phyloP scores from a whole-genome alignment of 2,888 invertebrate genomes.

The Volucella bombylans region DNA sequence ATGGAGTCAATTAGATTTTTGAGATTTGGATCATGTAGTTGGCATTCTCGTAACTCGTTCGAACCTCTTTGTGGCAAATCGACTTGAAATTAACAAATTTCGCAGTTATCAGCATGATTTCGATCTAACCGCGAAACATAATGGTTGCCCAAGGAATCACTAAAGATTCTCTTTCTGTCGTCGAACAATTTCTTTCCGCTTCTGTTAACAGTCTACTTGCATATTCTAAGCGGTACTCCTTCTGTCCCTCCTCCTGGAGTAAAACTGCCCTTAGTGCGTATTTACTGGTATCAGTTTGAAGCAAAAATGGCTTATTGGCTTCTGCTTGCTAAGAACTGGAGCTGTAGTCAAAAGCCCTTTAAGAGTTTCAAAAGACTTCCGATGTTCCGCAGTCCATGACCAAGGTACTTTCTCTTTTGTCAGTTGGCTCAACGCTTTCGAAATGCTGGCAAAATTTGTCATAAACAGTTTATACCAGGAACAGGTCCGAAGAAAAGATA shows the following conservation, averaged over 20 bases:
- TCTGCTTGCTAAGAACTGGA: neutral
- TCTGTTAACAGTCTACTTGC: too few species aligned
- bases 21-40: neutral
- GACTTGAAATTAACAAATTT: conserved; percentile 9
- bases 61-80: conserved; percentile 10
- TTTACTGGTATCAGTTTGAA: conserved; percentile 7
- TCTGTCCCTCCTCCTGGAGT: neutral
- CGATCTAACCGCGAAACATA: neutral
- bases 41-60: neutral
- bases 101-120: conserved; percentile 31
- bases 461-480: too few species aligned
- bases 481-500: too few species aligned
- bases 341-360: neutral
- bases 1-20: neutral
- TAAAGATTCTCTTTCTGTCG: conserved; percentile 8
- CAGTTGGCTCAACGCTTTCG: too few species aligned
- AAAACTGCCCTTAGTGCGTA: conserved; percentile 11
- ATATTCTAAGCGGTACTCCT: neutral
- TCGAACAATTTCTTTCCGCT: neutral
- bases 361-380: conserved; percentile 14
- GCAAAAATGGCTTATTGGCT: conserved; percentile 47
- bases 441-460: too few species aligned
- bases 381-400: conserved; percentile 32
- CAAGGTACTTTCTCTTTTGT: conserved; percentile 74
- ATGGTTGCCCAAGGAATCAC: conserved; percentile 5